Conservation (phyloP, 2,113 vertebrate species). For the Sinocyclocheilus anophthalmus region DNA sequence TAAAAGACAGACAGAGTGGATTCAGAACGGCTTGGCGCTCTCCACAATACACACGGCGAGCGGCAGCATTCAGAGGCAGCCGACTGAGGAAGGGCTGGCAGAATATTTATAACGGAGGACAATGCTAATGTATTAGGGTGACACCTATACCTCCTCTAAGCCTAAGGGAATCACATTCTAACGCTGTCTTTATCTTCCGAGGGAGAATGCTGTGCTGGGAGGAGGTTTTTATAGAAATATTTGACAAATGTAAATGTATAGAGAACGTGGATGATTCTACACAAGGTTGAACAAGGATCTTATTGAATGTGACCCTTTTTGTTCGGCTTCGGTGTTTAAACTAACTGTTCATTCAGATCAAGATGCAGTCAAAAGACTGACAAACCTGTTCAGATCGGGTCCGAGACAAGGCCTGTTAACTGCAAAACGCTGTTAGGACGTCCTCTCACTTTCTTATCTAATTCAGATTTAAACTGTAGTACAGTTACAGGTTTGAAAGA, state of each 20-base stretch:
- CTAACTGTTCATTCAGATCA: conserved; percentile 8
- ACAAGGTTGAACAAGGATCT: conserved; percentile 39
- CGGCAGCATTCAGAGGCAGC: conserved; percentile 73
- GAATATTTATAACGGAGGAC: conserved; percentile 80
- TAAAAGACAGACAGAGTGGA: conserved; percentile 75
- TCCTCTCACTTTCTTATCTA: background rate
- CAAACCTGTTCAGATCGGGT: background rate
- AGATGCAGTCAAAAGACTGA: conserved; percentile 18
- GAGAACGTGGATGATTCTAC: conserved; percentile 48
- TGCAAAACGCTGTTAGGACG: background rate
- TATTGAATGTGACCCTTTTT: conserved; percentile 30
- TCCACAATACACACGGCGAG: conserved; percentile 71
- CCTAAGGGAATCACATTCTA: conserved; percentile 68
- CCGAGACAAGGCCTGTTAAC: background rate
- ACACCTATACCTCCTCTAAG: conserved; percentile 76
- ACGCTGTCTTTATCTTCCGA: conserved; percentile 62
- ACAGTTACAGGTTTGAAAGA: background rate
- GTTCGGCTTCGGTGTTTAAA: conserved; percentile 21
- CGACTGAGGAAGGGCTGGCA: conserved; percentile 75
- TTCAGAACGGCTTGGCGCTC: conserved; percentile 75
- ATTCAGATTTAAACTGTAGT: background rate
- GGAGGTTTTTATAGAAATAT: conserved; percentile 44
- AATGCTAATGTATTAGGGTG: conserved; percentile 80
- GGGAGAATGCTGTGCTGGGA: conserved; percentile 56
- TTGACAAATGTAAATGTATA: conserved; percentile 53